Evolutionary conservation across 2,113 vertebrate genomes (phyloP).

Genomic region (Scolopax mira): DNA sequence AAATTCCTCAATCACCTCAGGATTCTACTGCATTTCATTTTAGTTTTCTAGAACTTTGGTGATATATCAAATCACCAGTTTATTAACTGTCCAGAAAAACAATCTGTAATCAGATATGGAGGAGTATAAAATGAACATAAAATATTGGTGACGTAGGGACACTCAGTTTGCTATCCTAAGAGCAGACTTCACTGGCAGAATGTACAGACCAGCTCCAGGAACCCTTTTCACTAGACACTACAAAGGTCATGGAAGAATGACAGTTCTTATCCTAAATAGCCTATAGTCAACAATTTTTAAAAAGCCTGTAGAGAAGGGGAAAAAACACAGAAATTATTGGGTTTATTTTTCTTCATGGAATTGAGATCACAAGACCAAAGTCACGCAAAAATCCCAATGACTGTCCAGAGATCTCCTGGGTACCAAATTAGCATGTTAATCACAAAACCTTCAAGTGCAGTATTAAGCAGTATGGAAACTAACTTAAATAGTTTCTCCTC

Average conservation of each 20-base stretch:
- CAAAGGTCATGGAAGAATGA: background rate
- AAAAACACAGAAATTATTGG: background rate
- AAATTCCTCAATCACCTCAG: background rate
- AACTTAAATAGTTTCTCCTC: background rate
- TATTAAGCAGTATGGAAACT: background rate
- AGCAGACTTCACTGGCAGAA: background rate
- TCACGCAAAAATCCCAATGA: background rate
- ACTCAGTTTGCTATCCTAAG: background rate
- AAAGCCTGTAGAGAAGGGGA: background rate
- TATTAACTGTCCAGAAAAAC: background rate
- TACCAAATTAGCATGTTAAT: background rate
- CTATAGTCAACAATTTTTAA: background rate
- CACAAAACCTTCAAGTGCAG: background rate
- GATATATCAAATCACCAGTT: background rate
- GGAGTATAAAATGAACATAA: background rate
- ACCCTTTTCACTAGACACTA: background rate
- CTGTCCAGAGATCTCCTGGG: background rate
- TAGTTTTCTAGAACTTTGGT: background rate
- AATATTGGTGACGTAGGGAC: background rate
- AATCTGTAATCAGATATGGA: background rate
- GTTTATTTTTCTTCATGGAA: background rate
- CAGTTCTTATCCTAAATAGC: background rate
- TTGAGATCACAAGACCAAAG: background rate
- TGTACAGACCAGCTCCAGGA: background rate
- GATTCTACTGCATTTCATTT: background rate